A percentile compares a stretch with the other conserved stretches of the same genome.
Conservation (phyloP, 2,888 invertebrate genomes). For the Apodemia duryi region DNA sequence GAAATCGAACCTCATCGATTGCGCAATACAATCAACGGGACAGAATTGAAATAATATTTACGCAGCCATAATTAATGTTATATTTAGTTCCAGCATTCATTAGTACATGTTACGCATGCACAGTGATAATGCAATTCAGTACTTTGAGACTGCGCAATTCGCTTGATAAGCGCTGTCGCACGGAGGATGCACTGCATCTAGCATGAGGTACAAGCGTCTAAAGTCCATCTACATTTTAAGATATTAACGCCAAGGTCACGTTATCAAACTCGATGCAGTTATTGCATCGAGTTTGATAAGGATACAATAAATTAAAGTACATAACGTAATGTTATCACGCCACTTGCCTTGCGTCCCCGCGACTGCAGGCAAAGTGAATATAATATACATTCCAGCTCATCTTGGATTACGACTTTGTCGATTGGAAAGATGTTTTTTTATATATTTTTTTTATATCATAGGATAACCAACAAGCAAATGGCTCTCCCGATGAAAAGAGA, state of each 20-base stretch:
- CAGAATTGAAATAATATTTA: no score
- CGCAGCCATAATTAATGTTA: no score
- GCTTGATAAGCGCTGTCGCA: constrained; percentile 37
- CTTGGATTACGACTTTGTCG: no score
- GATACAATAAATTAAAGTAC: neutral
- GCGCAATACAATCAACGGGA: no score
- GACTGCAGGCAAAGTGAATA: no score
- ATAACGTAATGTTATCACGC: neutral
- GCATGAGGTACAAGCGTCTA: constrained; percentile 27
- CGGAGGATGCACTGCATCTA: constrained; percentile 33
- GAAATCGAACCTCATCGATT: no score
- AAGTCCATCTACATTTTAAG: neutral
- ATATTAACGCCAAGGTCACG: constrained; percentile 6
- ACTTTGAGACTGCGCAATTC: constrained; percentile 35
- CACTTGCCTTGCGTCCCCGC: no score
- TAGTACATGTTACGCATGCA: constrained; percentile 30
- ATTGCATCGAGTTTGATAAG: constrained; percentile 3
- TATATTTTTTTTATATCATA: no score
- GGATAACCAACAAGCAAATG: no score
- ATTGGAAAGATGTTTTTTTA: no score
- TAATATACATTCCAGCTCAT: no score
- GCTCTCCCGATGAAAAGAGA: no score
- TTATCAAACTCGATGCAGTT: neutral
- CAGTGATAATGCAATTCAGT: constrained; percentile 31
- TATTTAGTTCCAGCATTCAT: neutral